Conservation (phyloP, 2,113 vertebrate genomes). For the Prietella phreatophila region DNA sequence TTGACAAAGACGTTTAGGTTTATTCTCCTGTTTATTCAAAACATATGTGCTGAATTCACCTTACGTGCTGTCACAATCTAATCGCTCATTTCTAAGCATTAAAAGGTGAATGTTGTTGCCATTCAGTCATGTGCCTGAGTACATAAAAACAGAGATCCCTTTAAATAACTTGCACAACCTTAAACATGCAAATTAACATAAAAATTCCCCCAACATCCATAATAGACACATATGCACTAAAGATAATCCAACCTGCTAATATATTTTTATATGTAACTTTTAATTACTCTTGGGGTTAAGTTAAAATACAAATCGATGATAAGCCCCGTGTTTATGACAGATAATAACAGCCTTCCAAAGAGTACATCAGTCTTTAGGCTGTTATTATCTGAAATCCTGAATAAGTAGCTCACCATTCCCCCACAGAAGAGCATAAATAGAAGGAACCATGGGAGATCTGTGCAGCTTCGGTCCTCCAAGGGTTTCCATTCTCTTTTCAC, state of each 20-base stretch:
- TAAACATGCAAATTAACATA: neutral
- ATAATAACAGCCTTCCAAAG: neutral
- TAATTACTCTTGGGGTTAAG: neutral
- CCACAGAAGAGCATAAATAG: slow-evolving; percentile 90
- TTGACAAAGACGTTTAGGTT: too few relatives aligned
- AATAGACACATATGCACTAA: neutral
- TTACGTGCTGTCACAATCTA: neutral
- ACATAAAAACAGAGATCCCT: neutral
- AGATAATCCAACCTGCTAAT: neutral
- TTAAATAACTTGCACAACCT: neutral
- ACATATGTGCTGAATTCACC: neutral
- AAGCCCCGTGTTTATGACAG: neutral
- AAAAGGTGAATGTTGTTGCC: neutral
- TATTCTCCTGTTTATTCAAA: neutral
- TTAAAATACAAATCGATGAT: neutral
- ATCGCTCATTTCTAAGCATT: neutral
- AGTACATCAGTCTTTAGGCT: neutral
- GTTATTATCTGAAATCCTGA: neutral
- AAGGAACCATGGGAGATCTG: slow-evolving; percentile 94
- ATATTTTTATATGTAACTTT: neutral
- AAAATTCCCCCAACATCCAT: neutral
- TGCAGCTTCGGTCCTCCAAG: slow-evolving; percentile 94
- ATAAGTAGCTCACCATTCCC: slow-evolving; percentile 86
- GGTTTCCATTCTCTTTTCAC: slow-evolving; percentile 98
- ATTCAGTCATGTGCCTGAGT: neutral